Percentiles rank a stretch among this genome's conserved stretches.
Conservation (phyloP, 2,113 vertebrate genomes). For the Phylloscopus trochiloides region DNA sequence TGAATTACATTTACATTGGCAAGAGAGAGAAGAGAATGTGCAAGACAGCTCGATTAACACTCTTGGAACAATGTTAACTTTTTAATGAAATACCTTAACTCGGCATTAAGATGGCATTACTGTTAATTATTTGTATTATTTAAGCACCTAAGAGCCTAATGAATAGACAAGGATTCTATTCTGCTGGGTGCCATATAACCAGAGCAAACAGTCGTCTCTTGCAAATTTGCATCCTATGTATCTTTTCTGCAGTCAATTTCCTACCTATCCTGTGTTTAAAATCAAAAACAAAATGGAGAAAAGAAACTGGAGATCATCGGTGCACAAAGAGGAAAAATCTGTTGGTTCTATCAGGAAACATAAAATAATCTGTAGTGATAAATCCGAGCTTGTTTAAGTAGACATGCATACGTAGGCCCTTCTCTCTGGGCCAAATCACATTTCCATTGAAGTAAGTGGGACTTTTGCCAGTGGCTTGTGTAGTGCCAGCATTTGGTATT, state of each 20-base stretch:
- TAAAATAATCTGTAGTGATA: not conserved
- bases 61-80: constrained; percentile 48
- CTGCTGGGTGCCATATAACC: constrained; percentile 5
- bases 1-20: constrained; percentile 50
- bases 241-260: not conserved
- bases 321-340: not conserved
- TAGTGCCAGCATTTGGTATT: not conserved
- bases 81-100: constrained; percentile 59
- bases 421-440: not conserved
- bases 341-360: not conserved
- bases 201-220: not conserved
- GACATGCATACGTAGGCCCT: not conserved
- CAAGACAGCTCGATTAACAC: constrained; percentile 37
- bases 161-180: constrained; percentile 27
- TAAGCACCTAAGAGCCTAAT: constrained; percentile 41
- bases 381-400: not conserved
- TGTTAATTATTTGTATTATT: constrained; percentile 65
- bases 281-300: not conserved
- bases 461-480: not conserved
- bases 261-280: not conserved
- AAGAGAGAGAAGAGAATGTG: constrained; percentile 28
- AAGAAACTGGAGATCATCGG: not conserved
- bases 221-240: not conserved
- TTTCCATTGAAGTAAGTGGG: not conserved
- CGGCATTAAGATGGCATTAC: constrained; percentile 27